Evolutionary conservation across 2,113 vertebrate species (phyloP).

Genomic region (Bubo blakistoni): DNA sequence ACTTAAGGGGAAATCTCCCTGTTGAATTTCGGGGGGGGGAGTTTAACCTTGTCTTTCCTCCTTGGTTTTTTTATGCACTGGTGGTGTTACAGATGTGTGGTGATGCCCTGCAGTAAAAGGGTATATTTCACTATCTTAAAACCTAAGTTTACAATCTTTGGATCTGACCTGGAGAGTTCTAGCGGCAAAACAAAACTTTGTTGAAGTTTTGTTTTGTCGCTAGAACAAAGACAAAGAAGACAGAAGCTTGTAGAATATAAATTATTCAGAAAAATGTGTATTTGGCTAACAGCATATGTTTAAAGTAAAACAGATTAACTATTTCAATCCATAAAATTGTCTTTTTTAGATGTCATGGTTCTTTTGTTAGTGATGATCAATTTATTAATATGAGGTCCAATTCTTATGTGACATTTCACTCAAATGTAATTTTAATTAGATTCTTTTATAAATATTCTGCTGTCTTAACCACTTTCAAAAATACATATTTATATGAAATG

Average conservation of each 20-base stretch:
- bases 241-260: background rate
- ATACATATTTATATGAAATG: background rate
- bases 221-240: background rate
- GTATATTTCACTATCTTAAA: background rate
- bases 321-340: background rate
- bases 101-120: background rate
- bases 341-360: background rate
- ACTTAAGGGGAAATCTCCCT: background rate
- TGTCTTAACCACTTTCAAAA: background rate
- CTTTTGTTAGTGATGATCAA: background rate
- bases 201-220: no score
- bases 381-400: background rate
- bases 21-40: background rate
- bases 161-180: background rate
- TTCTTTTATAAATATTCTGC: background rate
- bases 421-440: background rate
- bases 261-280: background rate
- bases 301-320: background rate
- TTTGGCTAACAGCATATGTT: background rate
- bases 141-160: background rate
- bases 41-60: background rate
- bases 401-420: background rate
- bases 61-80: background rate
- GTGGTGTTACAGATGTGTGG: background rate
- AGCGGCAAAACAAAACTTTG: background rate